Evolutionary conservation across 1,140 invertebrate genomes (phyloP), one percentile per base, ranked within the genome.

Genomic region (Neodiprion virginianus): DNA sequence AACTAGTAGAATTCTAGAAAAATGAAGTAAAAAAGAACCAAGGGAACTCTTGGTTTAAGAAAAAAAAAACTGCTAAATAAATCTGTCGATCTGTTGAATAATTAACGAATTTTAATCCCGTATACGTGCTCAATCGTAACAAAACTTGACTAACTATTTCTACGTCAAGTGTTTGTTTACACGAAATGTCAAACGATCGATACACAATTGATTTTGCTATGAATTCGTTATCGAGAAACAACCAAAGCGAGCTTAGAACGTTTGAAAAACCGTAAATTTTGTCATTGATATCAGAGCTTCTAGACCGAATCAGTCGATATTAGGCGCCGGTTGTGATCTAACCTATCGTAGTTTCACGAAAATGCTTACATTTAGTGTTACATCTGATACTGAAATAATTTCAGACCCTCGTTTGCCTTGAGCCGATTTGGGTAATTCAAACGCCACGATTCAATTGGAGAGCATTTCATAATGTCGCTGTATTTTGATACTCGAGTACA

Each of bases 401-500:
- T 40, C 28, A 40, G 28, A 5, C 28, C 1, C 28, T 40, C 5
- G 28, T 40, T 40, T 5, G 28, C 28, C 28, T 17, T 61, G 7
- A 61, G n/a, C 11, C 8, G n/a, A 61, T 4, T n/a, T 12, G 53
- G 1, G 11, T 11, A 11, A 61, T n/a, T n/a, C 11, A 61, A 14
- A 11, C n/a, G 8, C 21, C 14, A 10, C 14, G 47, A 69, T 10
- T 7, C 8, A 4, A 21, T 69, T 21, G 9, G 14, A 69, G 21
- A 53, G 50, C n/a, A 70, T 40, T 40, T 48, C 78, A 85, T 78
- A 78, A 95, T 95, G 94, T 93, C 93, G 23, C 85, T 95, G 2
- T 95, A 95, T 79, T 95, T 94, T 79, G 94, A 95, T 84, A 93
- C 90, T 72, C 92, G 93, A 79, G 91, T 95, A 21, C 91, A 91